Evolutionary conservation across 64 coral and sea anemone genomes (phyloP).

Genomic region (Montipora foliosa): DNA sequence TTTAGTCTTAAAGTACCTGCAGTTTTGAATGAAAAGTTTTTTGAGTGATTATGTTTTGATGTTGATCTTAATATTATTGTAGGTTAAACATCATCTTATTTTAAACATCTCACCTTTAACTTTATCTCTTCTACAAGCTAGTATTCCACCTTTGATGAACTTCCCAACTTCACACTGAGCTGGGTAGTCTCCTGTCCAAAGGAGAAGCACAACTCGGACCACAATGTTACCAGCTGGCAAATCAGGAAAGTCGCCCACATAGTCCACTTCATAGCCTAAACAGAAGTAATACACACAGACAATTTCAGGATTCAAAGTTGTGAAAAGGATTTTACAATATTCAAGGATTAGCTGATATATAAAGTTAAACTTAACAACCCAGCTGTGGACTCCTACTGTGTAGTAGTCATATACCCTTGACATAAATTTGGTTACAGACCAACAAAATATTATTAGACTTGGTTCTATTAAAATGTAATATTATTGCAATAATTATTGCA

Average conservation of each 20-base stretch:
- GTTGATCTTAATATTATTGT: neutral
- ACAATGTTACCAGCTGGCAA: neutral
- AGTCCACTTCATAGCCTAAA: neutral
- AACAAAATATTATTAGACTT: too few relatives aligned
- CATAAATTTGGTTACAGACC: too few relatives aligned
- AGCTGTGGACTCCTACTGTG: too few relatives aligned
- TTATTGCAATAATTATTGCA: too few relatives aligned
- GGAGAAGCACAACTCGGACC: neutral
- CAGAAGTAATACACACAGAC: neutral
- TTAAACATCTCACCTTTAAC: conserved; percentile 2
- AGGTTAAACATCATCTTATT: too few relatives aligned
- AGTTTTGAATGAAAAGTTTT: too few relatives aligned
- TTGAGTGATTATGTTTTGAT: too few relatives aligned
- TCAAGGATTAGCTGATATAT: neutral
- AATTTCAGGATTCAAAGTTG: neutral
- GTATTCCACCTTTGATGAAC: conserved; percentile 39
- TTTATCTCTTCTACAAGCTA: conserved; percentile 37
- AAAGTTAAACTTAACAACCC: neutral
- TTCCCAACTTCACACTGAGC: conserved; percentile 43
- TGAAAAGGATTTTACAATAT: neutral
- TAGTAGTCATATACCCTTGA: too few relatives aligned
- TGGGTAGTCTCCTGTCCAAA: conserved; percentile 41
- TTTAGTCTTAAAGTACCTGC: neutral
- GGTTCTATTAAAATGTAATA: neutral
- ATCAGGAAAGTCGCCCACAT: neutral